These are phyloP conservation scores for Dendrocincla fuliginosa DNA, from an alignment of 2,797 vertebrate species.

Conservation along the genomic window DNA sequence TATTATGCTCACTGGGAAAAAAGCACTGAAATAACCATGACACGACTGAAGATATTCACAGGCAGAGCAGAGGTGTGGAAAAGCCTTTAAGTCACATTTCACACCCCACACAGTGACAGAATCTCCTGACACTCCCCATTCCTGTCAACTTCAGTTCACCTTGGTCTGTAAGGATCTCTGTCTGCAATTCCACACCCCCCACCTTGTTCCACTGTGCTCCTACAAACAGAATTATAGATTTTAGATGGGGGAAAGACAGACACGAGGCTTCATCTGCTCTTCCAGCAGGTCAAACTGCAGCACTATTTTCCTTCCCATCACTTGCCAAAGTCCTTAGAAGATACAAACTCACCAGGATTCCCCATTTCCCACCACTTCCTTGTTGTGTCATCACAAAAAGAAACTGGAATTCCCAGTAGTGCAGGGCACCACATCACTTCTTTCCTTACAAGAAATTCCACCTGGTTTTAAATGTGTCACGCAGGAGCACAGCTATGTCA, in stretches of 20 bases:
- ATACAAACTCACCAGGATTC: not conserved
- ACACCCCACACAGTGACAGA: not conserved
- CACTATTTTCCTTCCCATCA: accelerated
- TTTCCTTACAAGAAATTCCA: not conserved
- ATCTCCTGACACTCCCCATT: not conserved
- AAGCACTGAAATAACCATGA: not conserved
- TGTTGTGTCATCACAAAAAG: not conserved
- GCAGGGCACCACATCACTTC: not conserved
- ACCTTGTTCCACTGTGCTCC: not conserved
- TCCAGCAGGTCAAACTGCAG: not conserved
- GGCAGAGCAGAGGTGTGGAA: not conserved
- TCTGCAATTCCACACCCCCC: not conserved
- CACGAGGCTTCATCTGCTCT: accelerated
- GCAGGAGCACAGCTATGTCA: not conserved
- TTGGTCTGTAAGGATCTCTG: not conserved
- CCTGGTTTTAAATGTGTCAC: accelerated
- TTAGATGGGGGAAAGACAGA: not conserved
- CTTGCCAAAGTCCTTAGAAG: not conserved
- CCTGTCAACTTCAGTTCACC: not conserved
- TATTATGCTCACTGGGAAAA: not conserved
- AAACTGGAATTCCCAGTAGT: accelerated
- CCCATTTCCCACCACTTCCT: not conserved
- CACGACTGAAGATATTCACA: not conserved
- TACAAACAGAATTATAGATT: not conserved
- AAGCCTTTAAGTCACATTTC: not conserved